Evolutionary conservation across 37 sponge, comb jelly and placozoan species (phyloP), one percentile per base, ranked within the genome.

Genomic region (Aphrocallistes beatrix): DNA sequence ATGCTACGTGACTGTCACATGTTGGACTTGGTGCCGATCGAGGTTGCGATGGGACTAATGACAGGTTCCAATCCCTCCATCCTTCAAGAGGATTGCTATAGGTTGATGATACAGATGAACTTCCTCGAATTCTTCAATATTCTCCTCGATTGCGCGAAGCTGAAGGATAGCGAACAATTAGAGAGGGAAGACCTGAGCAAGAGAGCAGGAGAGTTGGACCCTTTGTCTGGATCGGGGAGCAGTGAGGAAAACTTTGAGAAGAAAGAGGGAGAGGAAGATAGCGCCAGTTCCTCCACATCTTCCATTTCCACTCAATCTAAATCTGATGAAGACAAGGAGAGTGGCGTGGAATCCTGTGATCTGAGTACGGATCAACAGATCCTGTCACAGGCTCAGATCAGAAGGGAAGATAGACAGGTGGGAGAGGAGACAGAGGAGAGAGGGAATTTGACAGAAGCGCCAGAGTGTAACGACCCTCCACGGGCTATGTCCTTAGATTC

Each of bases 41-140:
- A 60, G n/a, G n/a, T 30, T 60, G 75, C n/a, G 3, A 6, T 60
- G 8, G 34, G 75, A 6, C n/a, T 60, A 3, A 60, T 60, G 6
- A 60, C 34, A 3, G n/a, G n/a, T 28, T 25, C 75, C 3, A 60
- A 60, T 60, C 75, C 75, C 32, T 60, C n/a, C n/a, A 30, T 60
- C n/a, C n/a, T 25, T 60, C 32, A 60, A 13, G 75, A 60, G 34
- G 75, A 60, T 19, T 60, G 75, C 34, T 60, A 60, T 13, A 60
- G n/a, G 21, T 3, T 13, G 6, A 60, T 60, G 75, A 19, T 60
- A 13, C 8, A 60, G 3, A 60, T 60, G 75, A 60, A 60, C 75
- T 60, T 60, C 21, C 75, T 60, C n/a, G 75, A 60, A 30, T 60
- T 60, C 75, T 60, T 60, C 75, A 60, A 60, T 13, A 60, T 28